These are phyloP conservation scores for Patella caerulea DNA, from an alignment of 2,888 invertebrate species.

Conservation along the genomic window DNA sequence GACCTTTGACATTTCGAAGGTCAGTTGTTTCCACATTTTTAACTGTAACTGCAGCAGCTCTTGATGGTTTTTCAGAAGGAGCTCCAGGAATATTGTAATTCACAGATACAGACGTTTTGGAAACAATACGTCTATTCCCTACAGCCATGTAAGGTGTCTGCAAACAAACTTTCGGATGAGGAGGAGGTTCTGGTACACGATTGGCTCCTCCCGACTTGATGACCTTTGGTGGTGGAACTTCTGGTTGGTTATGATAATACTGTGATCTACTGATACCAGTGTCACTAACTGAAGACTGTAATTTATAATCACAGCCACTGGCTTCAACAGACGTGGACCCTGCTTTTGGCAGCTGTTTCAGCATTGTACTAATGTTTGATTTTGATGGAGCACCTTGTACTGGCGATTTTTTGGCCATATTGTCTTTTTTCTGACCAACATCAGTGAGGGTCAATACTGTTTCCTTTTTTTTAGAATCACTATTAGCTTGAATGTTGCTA, in stretches of 20 bases:
- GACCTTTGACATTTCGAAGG: conserved; percentile 50
- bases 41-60: conserved; percentile 46
- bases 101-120: conserved; percentile 58
- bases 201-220: neutral
- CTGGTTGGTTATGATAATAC: conserved; percentile 13
- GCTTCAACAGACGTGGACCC: neutral
- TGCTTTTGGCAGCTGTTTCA: conserved; percentile 6
- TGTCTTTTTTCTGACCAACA: conserved; percentile 1
- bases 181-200: conserved; percentile 17
- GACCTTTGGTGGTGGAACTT: neutral
- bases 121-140: conserved; percentile 46
- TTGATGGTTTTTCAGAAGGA: conserved; percentile 31
- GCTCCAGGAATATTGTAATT: conserved; percentile 55
- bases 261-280: conserved; percentile 11
- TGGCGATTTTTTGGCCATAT: conserved; percentile 10
- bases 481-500: neutral
- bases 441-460: neutral
- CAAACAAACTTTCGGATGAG: conserved; percentile 22
- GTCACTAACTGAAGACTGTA: neutral
- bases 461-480: conserved; percentile 5
- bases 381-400: neutral
- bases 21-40: conserved; percentile 61
- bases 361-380: neutral
- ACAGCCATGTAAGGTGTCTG: conserved; percentile 15
- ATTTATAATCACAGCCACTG: conserved; percentile 1